Evolutionary conservation across 2,797 vertebrate genomes (phyloP), one percentile per base, ranked within the genome.

Genomic region (Myripristis murdjan): DNA sequence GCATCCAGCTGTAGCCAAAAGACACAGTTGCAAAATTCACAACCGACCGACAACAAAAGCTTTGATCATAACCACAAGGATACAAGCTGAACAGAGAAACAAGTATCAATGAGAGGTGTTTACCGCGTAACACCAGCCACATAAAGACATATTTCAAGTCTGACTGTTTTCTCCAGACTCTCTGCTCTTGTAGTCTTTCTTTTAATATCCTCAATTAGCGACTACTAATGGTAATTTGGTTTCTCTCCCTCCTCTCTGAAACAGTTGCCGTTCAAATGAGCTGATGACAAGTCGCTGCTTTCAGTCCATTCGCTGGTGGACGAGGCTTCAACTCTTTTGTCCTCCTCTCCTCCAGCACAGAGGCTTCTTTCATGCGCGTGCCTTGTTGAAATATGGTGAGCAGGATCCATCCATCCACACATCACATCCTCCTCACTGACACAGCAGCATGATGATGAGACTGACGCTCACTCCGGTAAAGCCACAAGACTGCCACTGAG

Each of bases 291-390:
- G 46, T 4, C 23, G 64, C 84, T 28, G 59, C 65, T 18, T 53
- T 66, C 71, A 70, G 12, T 54, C 44, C 33, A 14, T 37, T 55
- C 1, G 20, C 15, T 12, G 51, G 24, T 5, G 52, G 53, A 52
- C 0, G 6, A 53, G 49, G 49, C 11, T 22, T 33, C 18, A 48
- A n/a, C 24, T 12, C 6, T 61, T 28, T 59, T 66, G 49, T 68
- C 69, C 43, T 60, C 20, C 31, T 64, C 66, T 68, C 58, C 65
- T 64, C 20, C 69, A 9, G 39, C 75, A 79, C 70, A 72, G 43
- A 70, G 37, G 60, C 31, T 10, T 73, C 76, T 78, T 83, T 63
- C 79, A 73, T 39, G 64, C n/a, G 23, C 28, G 10, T 6, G 59
- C 37, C 11, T 35, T 1, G 12, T 60, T 75, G n/a, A 83, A 51